These are phyloP conservation scores for Morone chrysops DNA, from an alignment of 2,113 vertebrate genomes.

Conservation along the genomic window DNA sequence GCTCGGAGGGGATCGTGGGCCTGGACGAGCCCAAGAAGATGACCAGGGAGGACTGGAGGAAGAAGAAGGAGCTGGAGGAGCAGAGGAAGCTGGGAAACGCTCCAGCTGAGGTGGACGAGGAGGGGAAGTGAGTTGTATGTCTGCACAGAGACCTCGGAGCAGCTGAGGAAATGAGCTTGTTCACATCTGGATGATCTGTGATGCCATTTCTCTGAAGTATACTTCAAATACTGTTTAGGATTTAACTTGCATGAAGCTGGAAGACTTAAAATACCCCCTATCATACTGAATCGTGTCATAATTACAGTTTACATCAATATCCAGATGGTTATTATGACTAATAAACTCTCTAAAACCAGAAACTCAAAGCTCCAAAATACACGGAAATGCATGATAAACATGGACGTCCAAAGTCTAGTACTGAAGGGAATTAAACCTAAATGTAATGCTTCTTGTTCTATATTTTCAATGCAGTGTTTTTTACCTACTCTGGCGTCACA, in stretches of 20 bases:
- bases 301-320: neutral
- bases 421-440: neutral
- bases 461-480: neutral
- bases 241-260: too few relatives aligned
- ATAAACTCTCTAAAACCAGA: neutral
- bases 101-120: conserved; percentile 98
- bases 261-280: neutral
- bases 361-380: neutral
- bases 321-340: neutral
- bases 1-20: conserved; percentile 86
- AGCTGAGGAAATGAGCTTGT: neutral
- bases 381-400: neutral
- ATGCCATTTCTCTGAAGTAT: neutral
- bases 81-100: conserved; percentile 97
- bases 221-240: too few relatives aligned
- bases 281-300: neutral
- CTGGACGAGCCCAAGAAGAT: conserved; percentile 98
- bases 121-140: conserved; percentile 91
- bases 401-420: neutral
- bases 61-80: conserved; percentile 98
- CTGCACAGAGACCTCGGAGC: neutral
- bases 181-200: neutral
- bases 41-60: conserved; percentile 98
- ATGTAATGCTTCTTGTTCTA: neutral
- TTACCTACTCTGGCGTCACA: neutral